A percentile compares a stretch with the other conserved stretches of the same genome.
Evolutionary conservation across 2,113 vertebrate genomes (phyloP).

Genomic region (Grantiella picta): DNA sequence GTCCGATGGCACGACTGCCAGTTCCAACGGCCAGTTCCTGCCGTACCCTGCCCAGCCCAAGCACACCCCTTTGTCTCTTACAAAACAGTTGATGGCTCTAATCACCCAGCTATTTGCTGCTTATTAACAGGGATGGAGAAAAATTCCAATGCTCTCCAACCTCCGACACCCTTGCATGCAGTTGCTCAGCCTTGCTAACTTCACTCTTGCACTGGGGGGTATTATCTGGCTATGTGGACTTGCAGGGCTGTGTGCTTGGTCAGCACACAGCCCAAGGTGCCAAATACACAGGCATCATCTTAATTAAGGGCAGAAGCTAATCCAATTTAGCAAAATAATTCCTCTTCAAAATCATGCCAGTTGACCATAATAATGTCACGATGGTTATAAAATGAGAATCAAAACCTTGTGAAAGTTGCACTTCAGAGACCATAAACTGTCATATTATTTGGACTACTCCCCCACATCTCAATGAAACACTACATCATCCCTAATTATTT

Average conservation of each 20-base stretch:
- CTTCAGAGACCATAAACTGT: background rate
- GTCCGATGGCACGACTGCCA: too few relatives aligned
- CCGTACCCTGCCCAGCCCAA: too few relatives aligned
- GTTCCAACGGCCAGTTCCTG: too few relatives aligned
- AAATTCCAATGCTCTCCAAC: too few relatives aligned
- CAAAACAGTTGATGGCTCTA: too few relatives aligned
- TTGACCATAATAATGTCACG: background rate
- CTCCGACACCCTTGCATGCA: rapidly evolving
- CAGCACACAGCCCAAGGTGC: background rate
- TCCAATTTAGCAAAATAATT: background rate
- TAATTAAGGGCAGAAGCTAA: background rate
- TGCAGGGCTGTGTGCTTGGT: background rate
- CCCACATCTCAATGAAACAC: background rate
- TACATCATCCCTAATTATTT: background rate
- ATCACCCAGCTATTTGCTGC: too few relatives aligned
- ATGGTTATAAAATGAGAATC: background rate
- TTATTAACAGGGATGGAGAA: too few relatives aligned
- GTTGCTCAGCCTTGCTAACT: background rate
- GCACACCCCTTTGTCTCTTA: too few relatives aligned
- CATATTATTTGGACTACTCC: background rate
- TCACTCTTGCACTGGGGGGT: background rate
- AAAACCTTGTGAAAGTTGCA: background rate
- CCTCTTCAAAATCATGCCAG: background rate
- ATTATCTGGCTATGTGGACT: background rate
- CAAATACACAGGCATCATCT: background rate